Base-by-base conservation (phyloP, 2,888 invertebrate species). In the Apamea epomidion region DNA sequence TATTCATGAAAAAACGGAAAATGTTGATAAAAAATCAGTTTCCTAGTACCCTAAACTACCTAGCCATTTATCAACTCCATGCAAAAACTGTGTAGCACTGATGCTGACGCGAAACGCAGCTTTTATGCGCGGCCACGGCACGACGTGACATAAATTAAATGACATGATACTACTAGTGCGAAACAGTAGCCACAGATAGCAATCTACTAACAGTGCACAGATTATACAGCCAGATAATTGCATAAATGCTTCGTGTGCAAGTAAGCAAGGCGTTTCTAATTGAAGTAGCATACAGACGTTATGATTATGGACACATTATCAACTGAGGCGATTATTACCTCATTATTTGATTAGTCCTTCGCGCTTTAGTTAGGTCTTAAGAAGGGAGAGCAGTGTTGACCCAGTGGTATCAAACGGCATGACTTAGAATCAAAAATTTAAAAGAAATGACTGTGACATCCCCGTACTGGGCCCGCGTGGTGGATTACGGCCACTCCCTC, bases 81-180 rank as follows among this genome's bases (percentile, higher is more conserved):
- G 78, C 76, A 88, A 88, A 89, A 89, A 89, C 86, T 88, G 84
- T 76, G 76, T 42, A 70, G 78, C 68, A 82, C 73, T 84, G 78
- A 82, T 73, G 82, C 81, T 84, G 80, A 82, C 84, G 48, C 69
- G 81, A 75, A 89, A 87, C 82, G 84, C 71, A 71, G 85, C 77
- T 83, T 88, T 89, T 89, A 89, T 89, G 89, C 89, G 80, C 78
- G 81, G 71, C 84, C 89, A 89, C 87, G 89, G 68, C 73, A 80
- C 85, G 64, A 87, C 89, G 87, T 90, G 90, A 85, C 89, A 75
- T 79, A 90, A 89, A 90, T 86, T 80, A 79, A 88, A 86, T 85
- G 87, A 84, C 81, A 80, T 86, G 86, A 86, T 86, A 85, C 72
- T 70, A 81, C 64, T 85, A 89, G 81, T 84, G 73, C 79, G 60